Evolutionary conservation across 1,140 invertebrate species (phyloP).

Genomic region (Chironomus tepperi): DNA sequence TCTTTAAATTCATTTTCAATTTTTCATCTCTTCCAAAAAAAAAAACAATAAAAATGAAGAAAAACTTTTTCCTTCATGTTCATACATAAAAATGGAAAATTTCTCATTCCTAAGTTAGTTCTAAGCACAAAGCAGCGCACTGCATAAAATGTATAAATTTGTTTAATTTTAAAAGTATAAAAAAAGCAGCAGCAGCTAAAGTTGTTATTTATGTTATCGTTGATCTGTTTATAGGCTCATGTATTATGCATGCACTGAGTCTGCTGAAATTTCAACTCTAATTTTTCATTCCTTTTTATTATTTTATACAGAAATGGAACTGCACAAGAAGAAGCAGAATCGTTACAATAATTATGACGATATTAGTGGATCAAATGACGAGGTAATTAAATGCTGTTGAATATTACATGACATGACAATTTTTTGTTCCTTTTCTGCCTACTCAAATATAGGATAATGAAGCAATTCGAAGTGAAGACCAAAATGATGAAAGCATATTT

Average conservation of each 20-base stretch:
- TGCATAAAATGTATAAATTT: too few relatives aligned
- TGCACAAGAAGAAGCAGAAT: constrained; percentile 10
- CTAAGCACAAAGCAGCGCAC: too few relatives aligned
- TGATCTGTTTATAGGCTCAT: constrained; percentile 23
- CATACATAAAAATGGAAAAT: too few relatives aligned
- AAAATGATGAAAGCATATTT: not conserved
- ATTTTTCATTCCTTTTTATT: not conserved
- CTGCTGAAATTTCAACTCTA: not conserved
- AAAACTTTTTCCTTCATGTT: too few relatives aligned
- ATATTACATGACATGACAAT: not conserved
- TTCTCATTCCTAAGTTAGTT: too few relatives aligned
- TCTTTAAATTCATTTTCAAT: too few relatives aligned
- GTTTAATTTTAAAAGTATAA: too few relatives aligned
- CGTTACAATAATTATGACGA: not conserved
- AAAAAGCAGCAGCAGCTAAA: not conserved
- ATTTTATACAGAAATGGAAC: not conserved
- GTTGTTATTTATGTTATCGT: constrained; percentile 16
- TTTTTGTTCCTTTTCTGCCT: not conserved
- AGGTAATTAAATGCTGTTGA: constrained; percentile 18
- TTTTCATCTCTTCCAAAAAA: too few relatives aligned
- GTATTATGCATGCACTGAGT: constrained; percentile 1
- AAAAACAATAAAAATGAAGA: too few relatives aligned
- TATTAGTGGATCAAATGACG: not conserved
- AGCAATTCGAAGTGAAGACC: constrained; percentile 1
- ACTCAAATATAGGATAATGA: not conserved